These are phyloP conservation scores for Falcaria lacertinaria DNA, from an alignment of 2,888 invertebrate species.

Conservation along the genomic window DNA sequence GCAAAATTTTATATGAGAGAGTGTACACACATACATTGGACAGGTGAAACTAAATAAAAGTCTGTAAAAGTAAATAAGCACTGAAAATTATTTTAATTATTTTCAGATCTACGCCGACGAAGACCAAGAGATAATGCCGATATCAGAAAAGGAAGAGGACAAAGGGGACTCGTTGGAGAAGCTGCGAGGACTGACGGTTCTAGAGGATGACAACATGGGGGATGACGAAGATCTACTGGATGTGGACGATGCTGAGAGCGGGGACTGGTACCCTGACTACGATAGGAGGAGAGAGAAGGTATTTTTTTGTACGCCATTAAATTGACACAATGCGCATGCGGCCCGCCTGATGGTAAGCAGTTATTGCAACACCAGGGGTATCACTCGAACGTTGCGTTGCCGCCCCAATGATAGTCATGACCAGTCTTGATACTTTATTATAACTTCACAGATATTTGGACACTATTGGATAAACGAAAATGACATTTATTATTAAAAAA, in stretches of 20 bases:
- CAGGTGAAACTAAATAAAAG: no score
- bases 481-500: no score
- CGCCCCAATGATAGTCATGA: no score
- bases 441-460: no score
- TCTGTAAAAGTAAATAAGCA: no score
- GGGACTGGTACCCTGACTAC: slow-evolving; percentile 65
- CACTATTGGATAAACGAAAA: no score
- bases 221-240: slow-evolving; percentile 60
- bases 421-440: no score
- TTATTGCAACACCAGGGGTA: no score
- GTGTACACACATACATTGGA: no score
- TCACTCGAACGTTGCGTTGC: no score
- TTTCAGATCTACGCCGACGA: slow-evolving; percentile 66
- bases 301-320: no score
- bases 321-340: neutral
- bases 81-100: neutral
- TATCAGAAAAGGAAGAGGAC: slow-evolving; percentile 23
- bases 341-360: neutral
- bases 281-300: slow-evolving; percentile 55
- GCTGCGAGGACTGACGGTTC: slow-evolving; percentile 56
- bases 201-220: slow-evolving; percentile 55
- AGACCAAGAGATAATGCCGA: slow-evolving; percentile 35
- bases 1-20: no score
- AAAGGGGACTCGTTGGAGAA: slow-evolving; percentile 49
- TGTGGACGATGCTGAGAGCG: slow-evolving; percentile 56